Base-by-base conservation (phyloP, 2,113 vertebrate species). In the Rana temporaria region DNA sequence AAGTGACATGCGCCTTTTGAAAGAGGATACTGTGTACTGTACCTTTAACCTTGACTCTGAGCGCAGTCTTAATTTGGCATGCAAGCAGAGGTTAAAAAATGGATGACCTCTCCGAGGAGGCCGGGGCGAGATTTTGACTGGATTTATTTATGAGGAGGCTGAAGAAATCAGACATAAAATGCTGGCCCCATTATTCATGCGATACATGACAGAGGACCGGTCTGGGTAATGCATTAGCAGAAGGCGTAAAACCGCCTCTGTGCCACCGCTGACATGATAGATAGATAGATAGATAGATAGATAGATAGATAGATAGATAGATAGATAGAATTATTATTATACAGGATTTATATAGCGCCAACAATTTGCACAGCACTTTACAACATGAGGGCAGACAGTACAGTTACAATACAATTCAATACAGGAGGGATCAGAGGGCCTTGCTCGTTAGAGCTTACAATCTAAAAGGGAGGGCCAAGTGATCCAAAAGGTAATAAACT, bases 31-130 rank as follows among this genome's bases (percentile, higher is more conserved):
- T 89, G 87, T 90, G 91, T 89, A 87, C 89, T 89, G 88, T 90
- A 89, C 92, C 92, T 94, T 92, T 92, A 90, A 92, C 91, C 91
- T 92, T 92, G 91, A 90, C 90, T 89, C 88, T 12, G 84, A 90
- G 85, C 20, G 0, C 85, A 2, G 18, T 80, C 91, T 92, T 88
- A 91, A 92, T 92, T 89, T 87, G 91, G 90, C 90, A 91, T 86
- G 89, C 86, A 75, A 90, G 88, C 86, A 84, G 9, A 17, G 85
- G 84, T 88, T 90, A 92, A 87, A 89, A 87, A 87, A 84, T 0
- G 84, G 85, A 86, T 88, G 87, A 92, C 89, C 90, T 90, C 90
- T 90, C 0, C 4, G 73, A 73, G 87, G 85, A 65, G 65, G 83
- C 9, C 77, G 72, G 84, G 82, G 88, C 90, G 91, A 87, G 89